Evolutionary conservation across 1,140 invertebrate genomes (phyloP).

Genomic region (Mylabris phalerata): DNA sequence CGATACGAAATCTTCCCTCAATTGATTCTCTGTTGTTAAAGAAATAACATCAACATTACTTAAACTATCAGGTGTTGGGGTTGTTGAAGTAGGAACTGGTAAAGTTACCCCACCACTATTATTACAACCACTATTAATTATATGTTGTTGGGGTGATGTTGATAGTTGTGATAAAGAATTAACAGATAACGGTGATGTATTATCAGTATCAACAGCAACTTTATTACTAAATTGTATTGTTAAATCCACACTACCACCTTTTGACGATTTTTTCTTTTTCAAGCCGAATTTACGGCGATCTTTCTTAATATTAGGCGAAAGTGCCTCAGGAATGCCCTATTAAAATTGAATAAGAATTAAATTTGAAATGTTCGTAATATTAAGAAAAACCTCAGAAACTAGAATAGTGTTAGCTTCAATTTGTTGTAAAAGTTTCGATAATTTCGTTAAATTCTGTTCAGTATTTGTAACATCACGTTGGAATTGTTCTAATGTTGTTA

Average conservation of each 20-base stretch:
- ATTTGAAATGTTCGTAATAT: background rate
- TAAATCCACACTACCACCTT: slow-evolving; percentile 56
- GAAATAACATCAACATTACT: slow-evolving; percentile 35
- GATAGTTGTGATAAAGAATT: slow-evolving; percentile 28
- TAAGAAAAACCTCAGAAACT: slow-evolving; percentile 19
- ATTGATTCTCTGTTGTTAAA: slow-evolving; percentile 51
- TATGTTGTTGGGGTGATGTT: slow-evolving; percentile 20
- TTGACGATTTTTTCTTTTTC: slow-evolving; percentile 57
- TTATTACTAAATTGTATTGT: slow-evolving; percentile 41
- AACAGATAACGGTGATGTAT: slow-evolving; percentile 42
- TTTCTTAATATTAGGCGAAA: slow-evolving; percentile 59
- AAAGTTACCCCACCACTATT: slow-evolving; percentile 13
- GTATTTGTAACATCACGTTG: slow-evolving; percentile 55
- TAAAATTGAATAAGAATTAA: slow-evolving; percentile 11
- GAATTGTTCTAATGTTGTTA: slow-evolving; percentile 48
- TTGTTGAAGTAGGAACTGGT: slow-evolving; percentile 24
- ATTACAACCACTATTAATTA: slow-evolving; percentile 2
- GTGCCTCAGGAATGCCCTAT: slow-evolving; percentile 46
- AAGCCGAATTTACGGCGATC: slow-evolving; percentile 62
- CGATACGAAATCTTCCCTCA: slow-evolving; percentile 59
- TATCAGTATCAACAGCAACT: slow-evolving; percentile 31
- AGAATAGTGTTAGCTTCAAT: slow-evolving; percentile 35
- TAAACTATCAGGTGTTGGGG: slow-evolving; percentile 29
- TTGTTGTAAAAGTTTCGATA: slow-evolving; percentile 52
- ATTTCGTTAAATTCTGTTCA: slow-evolving; percentile 57